Evolutionary conservation across 1,140 invertebrate species (phyloP).

Genomic region (Berghia stephanieae): DNA sequence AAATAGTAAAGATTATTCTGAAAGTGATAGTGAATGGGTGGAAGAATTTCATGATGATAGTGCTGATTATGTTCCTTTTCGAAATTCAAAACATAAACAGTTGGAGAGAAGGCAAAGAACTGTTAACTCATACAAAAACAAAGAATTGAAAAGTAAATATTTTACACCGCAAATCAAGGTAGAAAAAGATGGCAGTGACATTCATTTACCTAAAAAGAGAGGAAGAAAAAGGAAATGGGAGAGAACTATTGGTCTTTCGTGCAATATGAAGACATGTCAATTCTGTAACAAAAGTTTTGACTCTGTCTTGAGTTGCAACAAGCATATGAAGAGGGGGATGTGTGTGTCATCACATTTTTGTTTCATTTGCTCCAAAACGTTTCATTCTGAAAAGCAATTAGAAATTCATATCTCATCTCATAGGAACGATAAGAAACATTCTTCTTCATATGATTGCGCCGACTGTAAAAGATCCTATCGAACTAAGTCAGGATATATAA

Average conservation of each 20-base stretch:
- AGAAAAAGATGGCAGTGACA: background rate
- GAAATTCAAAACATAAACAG: too few relatives aligned
- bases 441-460: slow-evolving; percentile 25
- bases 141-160: too few relatives aligned
- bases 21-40: slow-evolving; percentile 29
- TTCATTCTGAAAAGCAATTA: slow-evolving; percentile 21
- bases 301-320: slow-evolving; percentile 12
- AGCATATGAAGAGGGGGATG: slow-evolving; percentile 29
- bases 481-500: slow-evolving; percentile 34
- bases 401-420: slow-evolving; percentile 32
- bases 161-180: too few relatives aligned
- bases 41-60: slow-evolving; percentile 32
- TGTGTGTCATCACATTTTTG: slow-evolving; percentile 29
- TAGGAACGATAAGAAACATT: slow-evolving; percentile 14
- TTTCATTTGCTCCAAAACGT: slow-evolving; percentile 30
- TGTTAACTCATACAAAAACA: too few relatives aligned
- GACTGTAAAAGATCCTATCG: slow-evolving; percentile 35
- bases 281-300: slow-evolving; percentile 32
- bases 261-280: background rate
- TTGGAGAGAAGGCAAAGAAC: too few relatives aligned
- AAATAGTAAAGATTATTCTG: too few relatives aligned
- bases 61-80: slow-evolving; percentile 32
- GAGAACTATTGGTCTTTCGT: slow-evolving; percentile 14
- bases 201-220: slow-evolving; percentile 9
- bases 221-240: slow-evolving; percentile 28